Percentiles rank a stretch among this genome's conserved stretches.
phyloP scores from a whole-genome alignment of 2,888 invertebrate genomes.

The Hetaerina titia region DNA sequence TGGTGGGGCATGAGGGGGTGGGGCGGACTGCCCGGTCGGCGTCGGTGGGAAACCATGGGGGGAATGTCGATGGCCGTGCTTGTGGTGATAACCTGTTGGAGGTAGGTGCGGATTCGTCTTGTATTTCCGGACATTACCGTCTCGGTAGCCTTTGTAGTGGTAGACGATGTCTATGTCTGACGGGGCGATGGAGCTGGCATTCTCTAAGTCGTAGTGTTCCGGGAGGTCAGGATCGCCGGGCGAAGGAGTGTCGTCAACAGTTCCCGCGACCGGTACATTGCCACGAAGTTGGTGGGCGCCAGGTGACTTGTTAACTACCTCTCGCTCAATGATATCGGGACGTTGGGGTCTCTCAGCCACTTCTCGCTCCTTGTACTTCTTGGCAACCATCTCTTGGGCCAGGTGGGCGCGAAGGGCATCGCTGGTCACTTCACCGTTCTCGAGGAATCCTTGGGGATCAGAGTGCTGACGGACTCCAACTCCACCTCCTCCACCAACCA shows the following conservation, averaged over 20 bases:
- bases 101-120: constrained; percentile 85
- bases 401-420: constrained; percentile 88
- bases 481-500: constrained; percentile 85
- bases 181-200: constrained; percentile 97
- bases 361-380: constrained; percentile 93
- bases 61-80: constrained; percentile 88
- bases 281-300: constrained; percentile 87
- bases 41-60: constrained; percentile 83
- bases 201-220: constrained; percentile 97
- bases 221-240: constrained; percentile 86
- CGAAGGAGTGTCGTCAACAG: constrained; percentile 77
- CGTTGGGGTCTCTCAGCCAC: constrained; percentile 87
- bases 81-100: constrained; percentile 83
- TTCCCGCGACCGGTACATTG: constrained; percentile 77
- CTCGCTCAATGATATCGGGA: constrained; percentile 95
- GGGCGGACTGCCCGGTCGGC: constrained; percentile 84
- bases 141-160: constrained; percentile 95
- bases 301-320: constrained; percentile 91
- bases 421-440: constrained; percentile 82
- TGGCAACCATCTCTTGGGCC: constrained; percentile 91
- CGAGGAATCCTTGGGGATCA: constrained; percentile 80
- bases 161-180: constrained; percentile 98
- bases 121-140: constrained; percentile 90
- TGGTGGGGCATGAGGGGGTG: constrained; percentile 73
- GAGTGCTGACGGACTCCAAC: constrained; percentile 71